A percentile compares a stretch with the other conserved stretches of the same genome.
Evolutionary conservation across 2,888 invertebrate species (phyloP).

Genomic region (Rhingia campestris): DNA sequence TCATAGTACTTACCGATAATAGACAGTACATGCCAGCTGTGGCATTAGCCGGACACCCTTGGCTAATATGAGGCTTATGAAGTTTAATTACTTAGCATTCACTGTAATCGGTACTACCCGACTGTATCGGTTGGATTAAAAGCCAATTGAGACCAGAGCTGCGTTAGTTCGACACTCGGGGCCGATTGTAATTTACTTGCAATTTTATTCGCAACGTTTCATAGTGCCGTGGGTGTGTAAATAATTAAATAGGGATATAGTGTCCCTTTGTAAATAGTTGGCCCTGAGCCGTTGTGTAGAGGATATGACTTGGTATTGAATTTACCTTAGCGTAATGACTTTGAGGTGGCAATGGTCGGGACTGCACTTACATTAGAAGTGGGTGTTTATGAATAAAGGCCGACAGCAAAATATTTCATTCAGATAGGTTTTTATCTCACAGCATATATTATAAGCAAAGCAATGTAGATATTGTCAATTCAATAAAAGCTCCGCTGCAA

Average conservation of each 20-base stretch:
- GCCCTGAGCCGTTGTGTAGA: slow-evolving; percentile 18
- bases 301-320: slow-evolving; percentile 31
- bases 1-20: slow-evolving; percentile 14
- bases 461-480: too few species aligned
- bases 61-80: slow-evolving; percentile 51
- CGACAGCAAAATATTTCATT: too few species aligned
- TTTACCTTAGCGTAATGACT: neutral
- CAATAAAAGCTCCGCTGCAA: too few species aligned
- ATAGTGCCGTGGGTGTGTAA: slow-evolving; percentile 25
- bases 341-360: neutral
- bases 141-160: slow-evolving; percentile 6
- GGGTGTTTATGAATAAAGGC: too few species aligned
- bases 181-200: slow-evolving; percentile 42
- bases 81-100: slow-evolving; percentile 48
- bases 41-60: neutral
- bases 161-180: slow-evolving; percentile 12
- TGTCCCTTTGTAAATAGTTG: slow-evolving; percentile 25
- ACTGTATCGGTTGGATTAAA: neutral
- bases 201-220: slow-evolving; percentile 26
- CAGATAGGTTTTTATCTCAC: too few species aligned
- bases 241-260: slow-evolving; percentile 41
- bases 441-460: too few species aligned
- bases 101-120: slow-evolving; percentile 11
- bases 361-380: too few species aligned
- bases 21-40: slow-evolving; percentile 8